Evolutionary conservation across 2,113 vertebrate species (phyloP).

Genomic region (Hippopotamus amphibius): DNA sequence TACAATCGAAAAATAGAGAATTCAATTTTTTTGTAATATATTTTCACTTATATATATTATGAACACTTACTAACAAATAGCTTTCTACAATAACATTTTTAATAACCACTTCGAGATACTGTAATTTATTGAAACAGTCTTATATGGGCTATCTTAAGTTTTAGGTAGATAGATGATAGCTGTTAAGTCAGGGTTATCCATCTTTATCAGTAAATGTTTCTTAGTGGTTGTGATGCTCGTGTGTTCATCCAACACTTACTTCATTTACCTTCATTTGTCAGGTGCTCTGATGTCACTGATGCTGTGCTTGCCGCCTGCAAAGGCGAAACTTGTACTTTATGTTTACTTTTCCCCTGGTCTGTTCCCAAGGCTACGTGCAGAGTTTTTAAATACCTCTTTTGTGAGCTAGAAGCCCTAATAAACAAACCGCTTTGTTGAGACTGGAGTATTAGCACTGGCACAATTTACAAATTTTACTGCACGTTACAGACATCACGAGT

Average conservation of each 20-base stretch:
- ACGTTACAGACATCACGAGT: background rate
- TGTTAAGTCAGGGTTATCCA: background rate
- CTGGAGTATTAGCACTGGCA: constrained; percentile 57
- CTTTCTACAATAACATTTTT: background rate
- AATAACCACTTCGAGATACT: background rate
- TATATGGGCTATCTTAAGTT: background rate
- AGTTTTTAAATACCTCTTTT: constrained; percentile 73
- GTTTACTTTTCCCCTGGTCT: constrained; percentile 54
- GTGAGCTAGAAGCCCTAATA: constrained; percentile 68
- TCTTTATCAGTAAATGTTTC: background rate
- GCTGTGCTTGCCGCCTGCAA: background rate
- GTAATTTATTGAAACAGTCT: background rate
- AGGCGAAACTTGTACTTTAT: constrained; percentile 20
- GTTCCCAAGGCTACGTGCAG: constrained; percentile 49
- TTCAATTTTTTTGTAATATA: background rate
- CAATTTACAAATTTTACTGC: background rate
- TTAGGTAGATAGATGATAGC: background rate
- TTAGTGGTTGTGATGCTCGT: background rate
- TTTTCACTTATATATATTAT: background rate
- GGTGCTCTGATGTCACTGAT: background rate
- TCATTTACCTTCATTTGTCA: background rate
- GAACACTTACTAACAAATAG: background rate
- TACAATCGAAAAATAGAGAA: background rate
- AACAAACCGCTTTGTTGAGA: constrained; percentile 76
- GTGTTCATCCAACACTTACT: background rate